Base-by-base conservation (phyloP, 2,888 invertebrate genomes). In the Meta bourneti region DNA sequence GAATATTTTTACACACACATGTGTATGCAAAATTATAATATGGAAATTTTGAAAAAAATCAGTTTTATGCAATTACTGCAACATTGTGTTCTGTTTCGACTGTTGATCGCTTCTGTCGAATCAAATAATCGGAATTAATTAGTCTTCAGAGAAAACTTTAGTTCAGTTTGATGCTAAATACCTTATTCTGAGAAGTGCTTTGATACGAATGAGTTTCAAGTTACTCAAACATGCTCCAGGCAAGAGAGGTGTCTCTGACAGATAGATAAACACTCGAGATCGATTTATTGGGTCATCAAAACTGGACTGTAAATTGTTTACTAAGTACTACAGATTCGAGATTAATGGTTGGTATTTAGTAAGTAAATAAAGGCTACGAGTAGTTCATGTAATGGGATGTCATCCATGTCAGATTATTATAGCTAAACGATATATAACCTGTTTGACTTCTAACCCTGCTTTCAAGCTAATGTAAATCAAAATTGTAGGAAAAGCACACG, bases 211-310 rank as follows among this genome's bases (percentile, higher is more conserved):
- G 54, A 79, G 79, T 79, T 79, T 79, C 79, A 79, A 61, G 79
- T 61, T 79, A 54, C 20, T 48, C 48, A 69, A 82, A 48, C 70
- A 51, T 69, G 71, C 82, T 82, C 49, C 19, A 82, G 71, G 82
- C 71, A 70, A 19, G 70, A 51, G 71, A 69, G 71, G 70, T 82
- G 70, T 69, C 49, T 71, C 71, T 82, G 82, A 82, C 82, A 82
- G 82, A 82, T 82, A 70, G 49, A 70, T 82, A 82, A 70, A 69
- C 71, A 70, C 70, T 49, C 71, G 69, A 19, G 69, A 82, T 82
- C 82, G 82, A 82, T 82, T 82, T 82, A 82, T 82, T 82, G 82
- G 82, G 49, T 82, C 51, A 79, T 82, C 69, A 71, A 82, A 71
- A 71, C 82, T 51, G 71, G 69, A 54, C 70, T 69, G 82, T 71